A percentile compares a stretch with the other conserved stretches of the same genome.
These are phyloP conservation scores for Paragorgia papillata DNA, from an alignment of 92 coral and sea anemone species.

Conservation along the genomic window DNA sequence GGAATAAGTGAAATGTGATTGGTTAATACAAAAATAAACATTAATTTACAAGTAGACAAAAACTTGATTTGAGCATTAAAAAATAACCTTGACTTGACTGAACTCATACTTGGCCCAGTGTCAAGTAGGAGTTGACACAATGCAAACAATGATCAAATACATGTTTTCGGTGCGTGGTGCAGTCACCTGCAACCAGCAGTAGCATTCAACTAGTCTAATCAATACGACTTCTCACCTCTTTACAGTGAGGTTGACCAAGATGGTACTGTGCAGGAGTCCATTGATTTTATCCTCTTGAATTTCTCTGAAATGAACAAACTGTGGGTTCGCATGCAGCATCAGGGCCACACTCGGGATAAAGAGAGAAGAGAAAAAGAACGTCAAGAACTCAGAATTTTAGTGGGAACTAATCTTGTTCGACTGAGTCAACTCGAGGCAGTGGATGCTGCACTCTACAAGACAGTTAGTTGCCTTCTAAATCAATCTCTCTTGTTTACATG, in stretches of 20 bases:
- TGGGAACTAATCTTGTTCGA: constrained; percentile 94
- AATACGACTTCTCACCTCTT: neutral
- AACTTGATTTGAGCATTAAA: too few relatives aligned
- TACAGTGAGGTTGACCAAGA: constrained; percentile 67
- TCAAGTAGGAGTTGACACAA: too few relatives aligned
- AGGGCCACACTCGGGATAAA: constrained; percentile 88
- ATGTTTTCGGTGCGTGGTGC: too few relatives aligned
- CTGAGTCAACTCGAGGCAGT: constrained; percentile 97
- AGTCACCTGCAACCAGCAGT: too few relatives aligned
- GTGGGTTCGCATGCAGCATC: constrained; percentile 99
- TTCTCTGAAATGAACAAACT: constrained; percentile 98
- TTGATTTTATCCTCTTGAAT: constrained; percentile 83
- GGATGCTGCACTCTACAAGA: constrained; percentile 67
- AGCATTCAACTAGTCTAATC: too few relatives aligned
- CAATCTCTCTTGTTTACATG: neutral
- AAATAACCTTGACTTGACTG: too few relatives aligned
- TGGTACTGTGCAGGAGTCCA: constrained; percentile 91
- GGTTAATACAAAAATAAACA: too few relatives aligned
- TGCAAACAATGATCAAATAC: too few relatives aligned
- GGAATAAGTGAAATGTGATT: too few relatives aligned
- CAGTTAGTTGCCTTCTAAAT: constrained; percentile 52
- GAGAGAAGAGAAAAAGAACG: constrained; percentile 91
- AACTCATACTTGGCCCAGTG: too few relatives aligned
- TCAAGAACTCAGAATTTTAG: constrained; percentile 92
- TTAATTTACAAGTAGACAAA: too few relatives aligned